Conservation (phyloP, 2,888 invertebrate species). For the Caenorhabditis parvicauda region DNA sequence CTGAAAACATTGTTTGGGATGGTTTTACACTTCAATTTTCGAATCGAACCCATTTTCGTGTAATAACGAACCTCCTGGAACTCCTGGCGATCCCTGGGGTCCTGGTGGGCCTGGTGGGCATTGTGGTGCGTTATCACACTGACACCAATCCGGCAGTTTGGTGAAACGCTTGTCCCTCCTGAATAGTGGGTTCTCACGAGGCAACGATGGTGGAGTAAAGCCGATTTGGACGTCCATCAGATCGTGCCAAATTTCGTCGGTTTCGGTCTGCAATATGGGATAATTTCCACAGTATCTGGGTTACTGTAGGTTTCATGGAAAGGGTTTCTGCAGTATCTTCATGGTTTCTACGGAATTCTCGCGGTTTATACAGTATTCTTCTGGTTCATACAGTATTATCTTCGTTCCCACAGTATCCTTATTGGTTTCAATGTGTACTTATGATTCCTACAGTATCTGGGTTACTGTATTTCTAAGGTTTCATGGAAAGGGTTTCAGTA, state of each 20-base stretch:
- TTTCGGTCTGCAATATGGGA: conserved; percentile 21
- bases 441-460: too few relatives aligned
- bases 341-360: too few relatives aligned
- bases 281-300: too few relatives aligned
- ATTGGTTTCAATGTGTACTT: too few relatives aligned
- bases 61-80: conserved; percentile 28
- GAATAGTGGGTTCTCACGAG: conserved; percentile 34
- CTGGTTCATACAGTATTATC: too few relatives aligned
- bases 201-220: conserved; percentile 29
- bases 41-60: neutral
- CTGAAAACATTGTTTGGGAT: conserved; percentile 9
- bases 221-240: conserved; percentile 40
- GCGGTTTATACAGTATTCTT: too few relatives aligned
- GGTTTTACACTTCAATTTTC: neutral
- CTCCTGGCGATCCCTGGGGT: conserved; percentile 40
- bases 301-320: too few relatives aligned
- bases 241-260: conserved; percentile 36
- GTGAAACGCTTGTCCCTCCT: conserved; percentile 40
- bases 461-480: too few relatives aligned
- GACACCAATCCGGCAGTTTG: conserved; percentile 38
- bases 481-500: too few relatives aligned
- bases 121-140: conserved; percentile 39
- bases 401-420: too few relatives aligned
- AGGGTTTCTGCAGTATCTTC: too few relatives aligned
- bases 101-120: conserved; percentile 44